Base-by-base conservation (phyloP, 2,888 invertebrate species). In the Stegophylla sp. region DNA sequence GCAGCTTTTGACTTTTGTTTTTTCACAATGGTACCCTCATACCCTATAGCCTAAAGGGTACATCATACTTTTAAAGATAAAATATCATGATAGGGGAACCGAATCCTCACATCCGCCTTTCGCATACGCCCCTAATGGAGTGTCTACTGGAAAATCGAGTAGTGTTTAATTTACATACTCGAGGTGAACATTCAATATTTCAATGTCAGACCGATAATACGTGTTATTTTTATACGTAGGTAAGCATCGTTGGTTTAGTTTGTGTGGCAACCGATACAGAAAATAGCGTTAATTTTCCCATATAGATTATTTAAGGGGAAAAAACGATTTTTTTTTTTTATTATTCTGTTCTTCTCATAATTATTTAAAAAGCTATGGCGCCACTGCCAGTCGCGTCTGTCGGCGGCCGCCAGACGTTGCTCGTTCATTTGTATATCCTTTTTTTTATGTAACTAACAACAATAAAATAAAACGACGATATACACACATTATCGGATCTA, bases 321-420 rank as follows among this genome's bases (percentile, higher is more conserved):
- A 13, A 69, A 56, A 53, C 10, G 13, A 48, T 53, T 69, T 41
- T 56, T n/a, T 20, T 20, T 4, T 7, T 1, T 3, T 17, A 5
- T n/a, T n/a, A n/a, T 3, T 17, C 15, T 7, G 17, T 17, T 20
- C 51, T 20, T 15, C 41, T 56, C n/a, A n/a, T 72, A 72, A 75
- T 75, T 75, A 75, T 41, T 75, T 75, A 75, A 75, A 75, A 75
- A 75, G 75, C 75, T 17, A 66, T 64, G 75, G 75, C 75, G 75
- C 75, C 75, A 75, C 64, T 5, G 12, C 23, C n/a, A 17, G 23
- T 56, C 26, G n/a, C n/a, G 56, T 26, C 56, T 41, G n/a, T 56
- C 56, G 72, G 15, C 43, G 15, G n/a, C 20, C 51, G 5, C 56
- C 71, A 71, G 72, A 43, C 53, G 71, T 53, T 53, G 13, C 9